Evolutionary conservation across 2,888 invertebrate species (phyloP).

Genomic region (Protophormia terraenovae): DNA sequence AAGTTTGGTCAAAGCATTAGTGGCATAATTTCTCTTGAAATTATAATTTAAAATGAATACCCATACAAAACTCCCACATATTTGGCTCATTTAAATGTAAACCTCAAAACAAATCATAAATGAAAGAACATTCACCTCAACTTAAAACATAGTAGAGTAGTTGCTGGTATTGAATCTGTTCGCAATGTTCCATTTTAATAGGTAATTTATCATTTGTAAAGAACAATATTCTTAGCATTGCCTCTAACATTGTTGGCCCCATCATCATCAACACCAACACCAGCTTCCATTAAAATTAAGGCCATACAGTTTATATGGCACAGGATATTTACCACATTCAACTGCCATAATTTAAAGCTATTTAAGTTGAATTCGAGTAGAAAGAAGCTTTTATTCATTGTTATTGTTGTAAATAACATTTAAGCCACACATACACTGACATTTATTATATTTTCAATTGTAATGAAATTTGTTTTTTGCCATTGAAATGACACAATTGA

Average conservation of each 20-base stretch:
- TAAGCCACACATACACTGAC: neutral
- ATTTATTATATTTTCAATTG: neutral
- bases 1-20: no score
- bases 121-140: neutral
- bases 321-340: neutral
- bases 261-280: neutral
- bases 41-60: no score
- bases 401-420: neutral
- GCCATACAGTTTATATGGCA: slow-evolving; percentile 9
- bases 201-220: slow-evolving; percentile 6
- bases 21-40: no score
- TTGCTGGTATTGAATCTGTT: neutral
- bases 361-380: neutral
- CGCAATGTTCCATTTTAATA: neutral
- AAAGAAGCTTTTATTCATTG: neutral
- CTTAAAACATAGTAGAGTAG: neutral
- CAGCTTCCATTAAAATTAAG: neutral
- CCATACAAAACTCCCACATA: no score
- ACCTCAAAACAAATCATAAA: no score
- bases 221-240: neutral
- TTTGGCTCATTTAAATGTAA: no score
- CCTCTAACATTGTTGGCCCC: neutral
- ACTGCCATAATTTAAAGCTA: neutral
- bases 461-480: slow-evolving; percentile 8
- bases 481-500: slow-evolving; percentile 16